Conservation (phyloP, 2,888 invertebrate genomes). For the Allolobophora icterica region DNA sequence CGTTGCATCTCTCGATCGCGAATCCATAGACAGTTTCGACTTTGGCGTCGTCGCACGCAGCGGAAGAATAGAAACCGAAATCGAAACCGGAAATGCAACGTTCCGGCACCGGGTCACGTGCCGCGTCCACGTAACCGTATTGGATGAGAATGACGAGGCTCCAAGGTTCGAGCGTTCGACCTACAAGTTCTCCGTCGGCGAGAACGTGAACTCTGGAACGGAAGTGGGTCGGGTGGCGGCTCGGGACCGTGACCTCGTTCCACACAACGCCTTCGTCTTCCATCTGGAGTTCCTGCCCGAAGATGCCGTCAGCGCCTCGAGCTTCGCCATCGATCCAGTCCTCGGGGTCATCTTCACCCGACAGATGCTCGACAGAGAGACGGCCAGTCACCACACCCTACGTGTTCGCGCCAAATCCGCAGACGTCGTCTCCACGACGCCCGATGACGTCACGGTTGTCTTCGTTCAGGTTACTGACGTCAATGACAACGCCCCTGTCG, state of each 20-base stretch:
- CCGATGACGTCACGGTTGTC: not conserved
- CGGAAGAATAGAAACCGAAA: not conserved
- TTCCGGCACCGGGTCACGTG: not conserved
- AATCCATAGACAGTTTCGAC: not conserved
- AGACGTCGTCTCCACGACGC: not conserved
- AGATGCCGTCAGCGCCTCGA: not conserved
- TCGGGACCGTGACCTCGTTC: not conserved
- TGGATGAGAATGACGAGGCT: not conserved
- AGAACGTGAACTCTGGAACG: slow-evolving; percentile 5
- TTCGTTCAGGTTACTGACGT: slow-evolving; percentile 8
- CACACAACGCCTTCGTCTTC: slow-evolving; percentile 4
- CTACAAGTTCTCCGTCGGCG: slow-evolving; percentile 1
- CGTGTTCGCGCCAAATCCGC: not conserved
- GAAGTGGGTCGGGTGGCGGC: slow-evolving; percentile 11
- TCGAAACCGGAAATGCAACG: not conserved
- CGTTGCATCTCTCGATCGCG: not conserved
- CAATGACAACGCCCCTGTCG: slow-evolving; percentile 20
- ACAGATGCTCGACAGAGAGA: not conserved
- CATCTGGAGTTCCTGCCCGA: slow-evolving; percentile 21
- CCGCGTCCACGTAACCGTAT: slow-evolving; percentile 18
- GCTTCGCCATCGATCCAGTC: slow-evolving; percentile 25
- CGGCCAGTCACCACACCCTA: slow-evolving; percentile 4
- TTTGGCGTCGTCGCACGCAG: not conserved
- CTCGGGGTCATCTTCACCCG: slow-evolving; percentile 20
- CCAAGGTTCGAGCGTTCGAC: not conserved